phyloP scores from a whole-genome alignment of 2,113 vertebrate genomes.

The Crotalus tigris region DNA sequence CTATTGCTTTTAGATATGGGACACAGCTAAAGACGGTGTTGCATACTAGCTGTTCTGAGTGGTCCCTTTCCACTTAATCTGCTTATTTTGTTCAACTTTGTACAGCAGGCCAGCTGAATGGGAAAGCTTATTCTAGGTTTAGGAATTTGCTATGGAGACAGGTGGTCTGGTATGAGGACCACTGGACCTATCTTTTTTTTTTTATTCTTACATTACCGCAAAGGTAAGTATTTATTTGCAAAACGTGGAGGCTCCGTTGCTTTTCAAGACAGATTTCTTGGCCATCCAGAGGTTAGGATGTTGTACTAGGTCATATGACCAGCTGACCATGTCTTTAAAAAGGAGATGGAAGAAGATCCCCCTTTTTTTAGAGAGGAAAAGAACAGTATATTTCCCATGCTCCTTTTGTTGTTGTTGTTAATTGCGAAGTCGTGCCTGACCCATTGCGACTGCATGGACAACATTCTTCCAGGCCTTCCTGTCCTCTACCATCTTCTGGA shows the following conservation, averaged over 20 bases:
- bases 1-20: not conserved
- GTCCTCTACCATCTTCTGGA: no score
- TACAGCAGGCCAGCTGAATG: not conserved
- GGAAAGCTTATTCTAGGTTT: not conserved
- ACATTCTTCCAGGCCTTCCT: no score
- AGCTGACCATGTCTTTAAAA: not conserved
- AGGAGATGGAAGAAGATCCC: not conserved
- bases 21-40: not conserved
- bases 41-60: not conserved
- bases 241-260: not conserved
- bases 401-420: no score
- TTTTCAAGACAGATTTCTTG: not conserved
- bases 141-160: not conserved
- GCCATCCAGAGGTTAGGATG: not conserved
- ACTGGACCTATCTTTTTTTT: not conserved
- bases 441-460: no score
- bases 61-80: not conserved
- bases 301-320: no score
- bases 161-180: not conserved
- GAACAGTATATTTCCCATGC: not conserved
- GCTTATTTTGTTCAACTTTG: not conserved
- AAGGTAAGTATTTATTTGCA: not conserved
- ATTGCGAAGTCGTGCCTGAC: no score
- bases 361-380: no score
- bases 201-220: not conserved